Conservation (phyloP, 2,113 vertebrate species). For the Carlito syrichta region DNA sequence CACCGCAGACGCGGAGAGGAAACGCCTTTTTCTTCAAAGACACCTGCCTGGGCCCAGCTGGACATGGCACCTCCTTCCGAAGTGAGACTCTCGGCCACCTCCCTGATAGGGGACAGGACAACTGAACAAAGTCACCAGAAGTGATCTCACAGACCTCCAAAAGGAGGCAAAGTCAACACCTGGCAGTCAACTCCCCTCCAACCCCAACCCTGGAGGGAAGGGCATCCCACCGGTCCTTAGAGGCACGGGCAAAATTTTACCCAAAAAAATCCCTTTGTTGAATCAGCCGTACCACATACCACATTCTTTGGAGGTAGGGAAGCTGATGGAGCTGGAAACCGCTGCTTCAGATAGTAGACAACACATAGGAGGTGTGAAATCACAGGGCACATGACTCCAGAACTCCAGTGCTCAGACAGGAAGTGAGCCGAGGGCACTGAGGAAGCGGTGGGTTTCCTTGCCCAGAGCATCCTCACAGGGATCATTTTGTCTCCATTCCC, state of each 20-base stretch:
- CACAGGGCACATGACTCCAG: not conserved
- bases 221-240: not conserved
- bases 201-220: not conserved
- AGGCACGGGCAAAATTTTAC: not conserved
- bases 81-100: not conserved
- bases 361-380: not conserved
- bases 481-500: not conserved
- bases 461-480: not conserved
- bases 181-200: not conserved
- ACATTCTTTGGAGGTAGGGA: not conserved
- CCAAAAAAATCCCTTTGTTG: not conserved
- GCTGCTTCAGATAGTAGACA: not conserved
- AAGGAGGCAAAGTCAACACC: not conserved
- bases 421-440: not conserved
- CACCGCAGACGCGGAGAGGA: not conserved
- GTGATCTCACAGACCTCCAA: slow-evolving; percentile 36
- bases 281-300: fast-evolving
- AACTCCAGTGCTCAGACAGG: not conserved
- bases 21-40: not conserved
- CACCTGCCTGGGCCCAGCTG: not conserved
- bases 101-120: not conserved
- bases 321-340: not conserved
- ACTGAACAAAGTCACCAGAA: slow-evolving; percentile 14
- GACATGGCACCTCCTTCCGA: not conserved
- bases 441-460: not conserved